Evolutionary conservation across 2,797 vertebrate genomes (phyloP).

Genomic region (Anguilla anguilla): DNA sequence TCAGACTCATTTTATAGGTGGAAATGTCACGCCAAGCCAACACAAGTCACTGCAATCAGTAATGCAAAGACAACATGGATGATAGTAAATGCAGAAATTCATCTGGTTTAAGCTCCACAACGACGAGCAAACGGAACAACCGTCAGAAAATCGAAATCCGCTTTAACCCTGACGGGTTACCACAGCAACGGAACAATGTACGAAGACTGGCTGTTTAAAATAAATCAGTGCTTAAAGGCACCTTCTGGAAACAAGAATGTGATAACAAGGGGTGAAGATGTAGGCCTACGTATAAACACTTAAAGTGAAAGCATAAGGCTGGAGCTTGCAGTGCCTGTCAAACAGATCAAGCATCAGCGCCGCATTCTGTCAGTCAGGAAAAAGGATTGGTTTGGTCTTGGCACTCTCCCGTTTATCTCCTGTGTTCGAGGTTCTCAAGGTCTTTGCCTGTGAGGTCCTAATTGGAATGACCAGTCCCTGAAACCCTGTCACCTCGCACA

Average conservation of each 20-base stretch:
- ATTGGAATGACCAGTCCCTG: not conserved
- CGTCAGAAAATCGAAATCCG: not conserved
- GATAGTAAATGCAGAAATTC: not conserved
- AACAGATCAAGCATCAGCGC: not conserved
- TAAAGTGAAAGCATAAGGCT: not conserved
- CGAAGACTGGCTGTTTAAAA: not conserved
- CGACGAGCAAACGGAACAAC: not conserved
- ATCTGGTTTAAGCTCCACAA: not conserved
- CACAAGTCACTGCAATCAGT: not conserved
- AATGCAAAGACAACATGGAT: not conserved
- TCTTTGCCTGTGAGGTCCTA: not conserved
- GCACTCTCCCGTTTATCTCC: not conserved
- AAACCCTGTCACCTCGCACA: conserved; percentile 1
- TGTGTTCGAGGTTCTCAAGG: not conserved
- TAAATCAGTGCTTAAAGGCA: not conserved
- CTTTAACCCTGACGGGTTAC: not conserved
- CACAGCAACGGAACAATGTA: conserved; percentile 14
- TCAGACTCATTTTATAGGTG: not conserved
- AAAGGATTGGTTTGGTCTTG: not conserved
- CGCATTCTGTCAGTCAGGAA: not conserved
- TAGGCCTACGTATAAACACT: not conserved
- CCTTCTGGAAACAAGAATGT: not conserved
- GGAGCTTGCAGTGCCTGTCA: not conserved
- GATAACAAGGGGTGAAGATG: not conserved
- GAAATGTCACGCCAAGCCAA: not conserved